Percentiles rank a stretch among this genome's conserved stretches.
These are phyloP conservation scores for Poeciliopsis presidionis DNA, from an alignment of 2,797 vertebrate species.

Conservation along the genomic window DNA sequence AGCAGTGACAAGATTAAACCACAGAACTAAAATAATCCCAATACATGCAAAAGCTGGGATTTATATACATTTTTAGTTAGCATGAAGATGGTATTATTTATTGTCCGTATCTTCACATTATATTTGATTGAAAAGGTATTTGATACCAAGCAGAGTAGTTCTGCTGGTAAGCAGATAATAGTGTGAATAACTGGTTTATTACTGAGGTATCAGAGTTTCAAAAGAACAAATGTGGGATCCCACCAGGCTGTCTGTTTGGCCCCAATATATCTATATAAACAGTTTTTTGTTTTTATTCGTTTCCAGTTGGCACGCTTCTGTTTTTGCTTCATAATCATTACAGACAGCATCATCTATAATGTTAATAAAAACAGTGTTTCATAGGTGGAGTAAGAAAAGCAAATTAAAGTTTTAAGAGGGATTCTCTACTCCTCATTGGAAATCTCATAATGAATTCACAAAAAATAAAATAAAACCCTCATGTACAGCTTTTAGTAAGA, in stretches of 20 bases:
- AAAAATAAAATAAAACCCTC: background rate
- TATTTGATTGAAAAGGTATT: background rate
- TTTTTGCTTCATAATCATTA: background rate
- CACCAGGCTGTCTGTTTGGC: background rate
- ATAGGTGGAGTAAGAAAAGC: background rate
- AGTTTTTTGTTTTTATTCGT: background rate
- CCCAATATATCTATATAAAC: background rate
- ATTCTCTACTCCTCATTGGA: background rate
- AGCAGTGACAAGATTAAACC: background rate
- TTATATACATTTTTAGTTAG: background rate
- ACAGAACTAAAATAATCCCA: background rate
- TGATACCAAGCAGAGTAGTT: background rate
- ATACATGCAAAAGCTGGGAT: background rate
- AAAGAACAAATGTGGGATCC: background rate
- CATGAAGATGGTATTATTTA: background rate
- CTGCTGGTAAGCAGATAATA: background rate
- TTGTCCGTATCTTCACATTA: background rate
- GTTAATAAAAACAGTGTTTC: background rate
- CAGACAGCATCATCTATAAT: background rate
- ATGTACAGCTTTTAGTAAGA: background rate
- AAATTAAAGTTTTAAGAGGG: background rate
- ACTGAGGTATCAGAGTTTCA: background rate
- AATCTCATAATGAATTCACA: background rate
- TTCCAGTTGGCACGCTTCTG: background rate
- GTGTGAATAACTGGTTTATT: background rate